phyloP scores from a whole-genome alignment of 2,113 vertebrate species.

The Hirundichthys speculiger region DNA sequence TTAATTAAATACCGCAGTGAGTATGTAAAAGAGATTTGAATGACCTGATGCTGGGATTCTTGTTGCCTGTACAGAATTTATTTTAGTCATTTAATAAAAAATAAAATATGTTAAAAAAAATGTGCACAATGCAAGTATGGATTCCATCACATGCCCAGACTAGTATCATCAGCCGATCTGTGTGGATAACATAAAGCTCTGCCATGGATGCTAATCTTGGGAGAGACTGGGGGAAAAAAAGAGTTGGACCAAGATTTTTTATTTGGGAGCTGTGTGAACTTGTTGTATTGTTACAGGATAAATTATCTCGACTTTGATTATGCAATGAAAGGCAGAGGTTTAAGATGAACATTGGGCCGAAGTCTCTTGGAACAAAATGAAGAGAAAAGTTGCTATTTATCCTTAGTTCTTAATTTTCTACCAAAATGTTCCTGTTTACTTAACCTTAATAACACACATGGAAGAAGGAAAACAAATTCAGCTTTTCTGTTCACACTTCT shows the following conservation, averaged over 20 bases:
- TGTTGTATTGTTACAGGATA: slow-evolving; percentile 1
- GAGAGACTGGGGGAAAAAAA: neutral
- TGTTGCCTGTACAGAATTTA: neutral
- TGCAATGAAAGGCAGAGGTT: no score
- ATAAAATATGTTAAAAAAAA: neutral
- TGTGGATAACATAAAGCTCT: neutral
- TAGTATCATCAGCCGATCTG: slow-evolving; percentile 2
- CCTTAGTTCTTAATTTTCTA: no score
- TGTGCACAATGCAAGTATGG: neutral
- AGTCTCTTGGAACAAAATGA: no score
- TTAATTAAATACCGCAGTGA: neutral
- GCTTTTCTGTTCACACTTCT: no score
- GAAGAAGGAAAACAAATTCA: no score
- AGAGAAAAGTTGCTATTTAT: no score
- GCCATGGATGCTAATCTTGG: neutral
- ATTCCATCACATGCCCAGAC: slow-evolving; percentile 42
- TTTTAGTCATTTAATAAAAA: neutral
- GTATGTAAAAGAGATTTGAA: neutral
- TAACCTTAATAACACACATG: no score
- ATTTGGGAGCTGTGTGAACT: slow-evolving; percentile 25
- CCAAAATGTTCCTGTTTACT: no score
- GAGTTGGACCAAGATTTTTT: neutral
- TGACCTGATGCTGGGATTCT: neutral
- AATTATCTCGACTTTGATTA: no score
- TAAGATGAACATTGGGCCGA: no score